Percentiles rank a stretch among this genome's conserved stretches.
phyloP scores from a whole-genome alignment of 2,797 vertebrate genomes.

The Chiloscyllium punctatum region DNA sequence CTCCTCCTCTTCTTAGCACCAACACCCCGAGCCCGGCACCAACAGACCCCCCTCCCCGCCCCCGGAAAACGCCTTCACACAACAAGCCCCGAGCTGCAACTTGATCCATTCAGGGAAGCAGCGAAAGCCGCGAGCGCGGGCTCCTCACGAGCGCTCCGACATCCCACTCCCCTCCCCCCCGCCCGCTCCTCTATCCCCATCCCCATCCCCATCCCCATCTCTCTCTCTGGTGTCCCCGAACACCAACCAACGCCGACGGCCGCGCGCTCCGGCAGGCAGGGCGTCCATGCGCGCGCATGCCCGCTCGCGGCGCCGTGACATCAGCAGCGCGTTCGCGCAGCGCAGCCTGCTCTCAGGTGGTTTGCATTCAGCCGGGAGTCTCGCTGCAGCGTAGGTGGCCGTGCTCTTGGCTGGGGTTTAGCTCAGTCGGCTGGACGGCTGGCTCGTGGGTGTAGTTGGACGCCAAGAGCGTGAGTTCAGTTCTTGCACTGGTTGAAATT shows the following conservation, averaged over 20 bases:
- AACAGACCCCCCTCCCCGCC: background rate
- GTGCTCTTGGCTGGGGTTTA: no score
- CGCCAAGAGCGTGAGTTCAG: no score
- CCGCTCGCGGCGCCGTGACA: background rate
- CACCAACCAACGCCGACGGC: no score
- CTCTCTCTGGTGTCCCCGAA: no score
- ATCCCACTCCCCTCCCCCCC: no score
- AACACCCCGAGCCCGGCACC: background rate
- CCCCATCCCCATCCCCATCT: no score
- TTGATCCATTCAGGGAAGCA: slow-evolving; percentile 8
- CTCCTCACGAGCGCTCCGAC: background rate
- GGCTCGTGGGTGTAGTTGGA: no score
- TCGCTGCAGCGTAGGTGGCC: no score
- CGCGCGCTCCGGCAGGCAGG: background rate
- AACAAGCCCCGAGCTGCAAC: background rate
- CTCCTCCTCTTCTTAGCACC: no score
- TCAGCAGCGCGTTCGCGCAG: background rate
- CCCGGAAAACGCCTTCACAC: background rate
- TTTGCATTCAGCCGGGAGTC: background rate
- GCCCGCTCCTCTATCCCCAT: background rate
- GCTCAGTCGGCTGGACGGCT: no score
- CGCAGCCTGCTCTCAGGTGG: background rate
- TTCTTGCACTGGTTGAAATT: no score
- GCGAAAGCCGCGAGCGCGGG: background rate
- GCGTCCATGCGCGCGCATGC: background rate